Evolutionary conservation across 2,797 vertebrate genomes (phyloP), one percentile per base, ranked within the genome.

Genomic region (Picus viridis): DNA sequence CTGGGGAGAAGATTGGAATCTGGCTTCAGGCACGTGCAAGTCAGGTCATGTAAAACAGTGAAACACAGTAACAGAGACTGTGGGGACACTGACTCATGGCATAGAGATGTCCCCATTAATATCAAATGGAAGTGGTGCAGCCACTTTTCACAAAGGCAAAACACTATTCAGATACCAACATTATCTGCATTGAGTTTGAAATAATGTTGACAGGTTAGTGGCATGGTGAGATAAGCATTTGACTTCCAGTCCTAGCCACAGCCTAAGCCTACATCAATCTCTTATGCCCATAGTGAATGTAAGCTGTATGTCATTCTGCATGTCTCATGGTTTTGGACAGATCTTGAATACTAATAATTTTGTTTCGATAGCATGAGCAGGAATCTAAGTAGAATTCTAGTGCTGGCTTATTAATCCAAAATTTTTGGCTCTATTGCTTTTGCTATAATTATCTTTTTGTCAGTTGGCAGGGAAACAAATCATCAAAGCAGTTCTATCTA

Each of bases 41-140:
- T 39, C 36, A 29, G n/a, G 26, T 63, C 54, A 32, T 41, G 30
- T 45, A n/a, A 18, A 7, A 5, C 15, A 69, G 13, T 0, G 0
- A 22, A 12, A 56, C 0, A 0, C 29, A 54, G 2, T 23, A 47
- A 27, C 61, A n/a, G 73, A 27, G 54, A 7, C 9, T 27, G 2
- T 0, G 2, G 32, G 29, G 29, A 12, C 63, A 62, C 1, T 23
- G 67, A 5, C 57, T 77, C 23, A 4, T 6, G 39, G 32, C 15
- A 23, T 7, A 24, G 70, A 32, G 36, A 49, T 24, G 10, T 58
- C 39, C 30, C 49, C 22, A 13, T 49, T 64, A 29, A 51, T 26
- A 32, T 30, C 70, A 53, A 59, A 68, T 22, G 56, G 56, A 62
- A 62, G 26, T 6, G 41, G 4, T 78, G 17, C 3, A 36, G 27